phyloP scores from a whole-genome alignment of 2,797 vertebrate species.

The Etheostoma nigrum region DNA sequence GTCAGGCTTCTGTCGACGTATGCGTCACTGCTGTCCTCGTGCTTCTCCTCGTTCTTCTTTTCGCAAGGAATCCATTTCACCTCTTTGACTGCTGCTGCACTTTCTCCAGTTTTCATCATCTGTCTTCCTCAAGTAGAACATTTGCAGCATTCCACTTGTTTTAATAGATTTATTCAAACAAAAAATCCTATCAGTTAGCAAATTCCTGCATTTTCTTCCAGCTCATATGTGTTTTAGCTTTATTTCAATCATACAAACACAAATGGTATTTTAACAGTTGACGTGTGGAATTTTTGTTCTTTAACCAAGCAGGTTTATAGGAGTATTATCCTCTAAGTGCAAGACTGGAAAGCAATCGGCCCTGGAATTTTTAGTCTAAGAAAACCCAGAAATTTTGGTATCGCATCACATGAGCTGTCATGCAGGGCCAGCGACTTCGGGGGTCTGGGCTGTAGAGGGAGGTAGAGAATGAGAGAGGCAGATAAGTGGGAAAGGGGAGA shows the following conservation, averaged over 20 bases:
- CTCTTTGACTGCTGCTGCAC: conserved; percentile 44
- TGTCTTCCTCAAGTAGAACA: conserved; percentile 45
- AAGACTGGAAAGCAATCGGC: conserved; percentile 20
- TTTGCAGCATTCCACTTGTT: conserved; percentile 65
- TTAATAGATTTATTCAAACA: conserved; percentile 51
- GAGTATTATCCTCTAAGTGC: conserved; percentile 47
- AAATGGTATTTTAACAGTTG: conserved; percentile 35
- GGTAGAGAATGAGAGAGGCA: conserved; percentile 20
- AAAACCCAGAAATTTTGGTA: conserved; percentile 55
- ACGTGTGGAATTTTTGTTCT: conserved; percentile 29
- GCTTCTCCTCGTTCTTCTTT: conserved; percentile 68
- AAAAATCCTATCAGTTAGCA: conserved; percentile 15
- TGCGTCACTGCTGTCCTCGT: conserved; percentile 75
- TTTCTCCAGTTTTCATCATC: conserved; percentile 38
- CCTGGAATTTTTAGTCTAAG: conserved; percentile 35
- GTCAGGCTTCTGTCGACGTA: conserved; percentile 68
- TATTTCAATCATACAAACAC: conserved; percentile 21
- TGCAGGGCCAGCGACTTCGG: conserved; percentile 23
- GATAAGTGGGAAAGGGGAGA: conserved; percentile 1
- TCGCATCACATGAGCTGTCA: neutral
- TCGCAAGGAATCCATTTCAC: conserved; percentile 70
- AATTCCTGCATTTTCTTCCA: conserved; percentile 22
- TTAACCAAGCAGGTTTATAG: conserved; percentile 16
- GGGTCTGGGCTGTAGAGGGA: conserved; percentile 31
- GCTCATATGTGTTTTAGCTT: conserved; percentile 29